Percentiles rank a stretch among this genome's conserved stretches.
These are phyloP conservation scores for Carabus problematicus DNA, from an alignment of 2,888 invertebrate species.

Conservation along the genomic window DNA sequence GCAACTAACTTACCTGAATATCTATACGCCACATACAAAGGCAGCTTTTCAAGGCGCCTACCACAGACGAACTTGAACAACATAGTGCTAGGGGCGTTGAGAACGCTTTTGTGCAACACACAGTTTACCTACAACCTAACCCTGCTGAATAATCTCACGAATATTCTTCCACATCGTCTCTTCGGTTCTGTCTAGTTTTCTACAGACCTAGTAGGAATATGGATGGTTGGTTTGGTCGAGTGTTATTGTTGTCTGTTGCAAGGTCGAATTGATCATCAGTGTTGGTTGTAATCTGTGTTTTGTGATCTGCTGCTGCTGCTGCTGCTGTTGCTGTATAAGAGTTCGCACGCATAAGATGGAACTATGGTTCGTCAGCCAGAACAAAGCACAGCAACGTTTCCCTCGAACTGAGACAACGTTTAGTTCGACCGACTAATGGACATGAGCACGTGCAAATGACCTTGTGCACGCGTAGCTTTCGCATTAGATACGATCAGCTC, in stretches of 20 bases:
- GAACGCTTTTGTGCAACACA: conserved; percentile 1
- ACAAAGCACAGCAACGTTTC: background rate
- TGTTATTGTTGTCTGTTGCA: no score
- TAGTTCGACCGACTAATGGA: background rate
- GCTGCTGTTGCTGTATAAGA: no score
- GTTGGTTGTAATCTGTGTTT: no score
- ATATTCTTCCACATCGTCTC: no score
- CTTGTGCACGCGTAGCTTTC: background rate
- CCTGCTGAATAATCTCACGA: background rate
- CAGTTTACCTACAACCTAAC: background rate
- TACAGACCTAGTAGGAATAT: no score
- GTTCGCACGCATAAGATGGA: background rate
- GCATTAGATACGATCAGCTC: background rate
- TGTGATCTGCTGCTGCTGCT: no score
- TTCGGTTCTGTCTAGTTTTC: no score
- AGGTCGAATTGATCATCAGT: no score
- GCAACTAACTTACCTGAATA: background rate
- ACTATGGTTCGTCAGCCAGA: background rate
- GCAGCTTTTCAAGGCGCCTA: conserved; percentile 1
- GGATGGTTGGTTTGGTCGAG: no score
- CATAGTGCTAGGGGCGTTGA: conserved; percentile 6
- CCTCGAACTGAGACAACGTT: no score
- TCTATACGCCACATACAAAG: background rate
- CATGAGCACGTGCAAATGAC: conserved; percentile 4
- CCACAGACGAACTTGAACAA: conserved; percentile 15